Evolutionary conservation across 2,888 invertebrate genomes (phyloP), one percentile per base, ranked within the genome.

Genomic region (Drosophila macrospina): DNA sequence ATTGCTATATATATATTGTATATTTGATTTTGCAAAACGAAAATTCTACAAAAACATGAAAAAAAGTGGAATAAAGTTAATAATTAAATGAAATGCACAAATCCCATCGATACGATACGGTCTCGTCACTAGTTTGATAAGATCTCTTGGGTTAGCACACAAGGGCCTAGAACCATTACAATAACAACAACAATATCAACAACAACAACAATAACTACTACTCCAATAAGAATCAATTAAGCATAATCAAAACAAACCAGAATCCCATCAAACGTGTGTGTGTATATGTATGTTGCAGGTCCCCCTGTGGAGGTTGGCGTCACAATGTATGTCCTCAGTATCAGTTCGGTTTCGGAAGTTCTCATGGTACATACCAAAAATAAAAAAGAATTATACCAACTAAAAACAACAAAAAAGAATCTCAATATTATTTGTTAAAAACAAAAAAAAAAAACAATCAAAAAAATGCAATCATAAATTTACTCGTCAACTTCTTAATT

Each of bases 341-440:
- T 98, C 95, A 97, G 97, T 95, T 97, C 98, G 93, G 97, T 98
- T 94, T 98, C 98, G 93, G 98, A 98, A 96, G 98, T 98, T 93
- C 96, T 97, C 95, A 98, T 98, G 98, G 98, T 98, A 96, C 94
- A 93, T 93, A 93, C 89, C 47, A 66, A 74, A 59, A 65, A 63
- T 64, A 36, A 61, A 70, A 64, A 67, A 51, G 63, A 39, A 62
- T 63, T 67, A 68, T 76, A 70, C 44, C 36, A 63, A 63, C 55
- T 62, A 42, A 69, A 69, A 74, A 54, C 64, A 73, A 60, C 68
- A 48, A 68, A 64, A 67, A 50, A 72, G 44, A 64, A 61, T 55
- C 61, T 56, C 32, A 73, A 67, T 30, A 20, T 64, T 65, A 72
- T 69, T 34, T 39, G 20, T 65, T 72, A 52, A 63, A 42, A 65